These are phyloP conservation scores for Takifugu rubripes DNA, from an alignment of 2,797 vertebrate genomes.

Conservation along the genomic window DNA sequence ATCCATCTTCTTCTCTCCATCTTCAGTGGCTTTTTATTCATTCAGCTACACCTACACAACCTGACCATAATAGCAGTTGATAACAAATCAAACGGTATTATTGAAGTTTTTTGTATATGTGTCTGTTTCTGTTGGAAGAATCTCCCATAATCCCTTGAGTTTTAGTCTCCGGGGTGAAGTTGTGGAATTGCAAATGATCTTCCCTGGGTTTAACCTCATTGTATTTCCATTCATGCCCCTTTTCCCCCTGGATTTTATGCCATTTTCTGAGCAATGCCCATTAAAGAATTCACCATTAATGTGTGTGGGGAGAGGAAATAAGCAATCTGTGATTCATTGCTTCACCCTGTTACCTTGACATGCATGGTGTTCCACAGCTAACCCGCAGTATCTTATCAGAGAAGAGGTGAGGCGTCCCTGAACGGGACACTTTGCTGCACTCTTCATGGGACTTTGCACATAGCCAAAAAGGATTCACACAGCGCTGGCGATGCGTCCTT, in stretches of 20 bases:
- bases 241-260: slow-evolving; percentile 51
- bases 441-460: slow-evolving; percentile 18
- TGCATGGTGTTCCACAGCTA: slow-evolving; percentile 46
- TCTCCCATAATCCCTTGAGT: slow-evolving; percentile 35
- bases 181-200: slow-evolving; percentile 53
- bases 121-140: slow-evolving; percentile 30
- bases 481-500: slow-evolving; percentile 24
- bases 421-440: slow-evolving; percentile 20
- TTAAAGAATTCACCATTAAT: slow-evolving; percentile 27
- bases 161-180: slow-evolving; percentile 34
- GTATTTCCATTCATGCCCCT: slow-evolving; percentile 49
- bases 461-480: slow-evolving; percentile 25
- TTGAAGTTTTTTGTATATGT: too few species aligned
- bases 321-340: slow-evolving; percentile 58
- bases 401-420: slow-evolving; percentile 5
- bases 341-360: slow-evolving; percentile 48
- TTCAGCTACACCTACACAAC: too few species aligned
- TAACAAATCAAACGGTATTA: too few species aligned
- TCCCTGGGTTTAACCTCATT: slow-evolving; percentile 24
- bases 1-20: too few species aligned
- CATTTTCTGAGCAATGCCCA: slow-evolving; percentile 27
- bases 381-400: slow-evolving; percentile 61
- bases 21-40: too few species aligned
- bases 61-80: too few species aligned
- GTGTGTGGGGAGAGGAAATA: neutral